phyloP scores from a whole-genome alignment of 2,888 invertebrate species.

The Ichneumon xanthorius region DNA sequence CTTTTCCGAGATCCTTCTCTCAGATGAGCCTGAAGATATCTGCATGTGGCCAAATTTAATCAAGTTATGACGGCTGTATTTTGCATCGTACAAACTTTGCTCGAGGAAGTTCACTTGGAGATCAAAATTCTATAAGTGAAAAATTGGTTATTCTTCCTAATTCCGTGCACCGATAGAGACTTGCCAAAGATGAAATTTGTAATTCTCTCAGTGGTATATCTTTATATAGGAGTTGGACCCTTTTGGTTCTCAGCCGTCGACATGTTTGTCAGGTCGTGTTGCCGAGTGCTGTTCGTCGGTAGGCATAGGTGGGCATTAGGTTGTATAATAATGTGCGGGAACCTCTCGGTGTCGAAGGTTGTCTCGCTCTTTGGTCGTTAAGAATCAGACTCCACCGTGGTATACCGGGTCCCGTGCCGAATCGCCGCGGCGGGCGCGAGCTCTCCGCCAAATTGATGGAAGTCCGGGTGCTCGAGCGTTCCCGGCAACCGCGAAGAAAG shows the following conservation, averaged over 20 bases:
- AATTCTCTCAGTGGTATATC: no score
- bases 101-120: no score
- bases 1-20: no score
- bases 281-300: not conserved
- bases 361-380: slow-evolving; percentile 45
- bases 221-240: not conserved
- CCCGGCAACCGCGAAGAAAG: slow-evolving; percentile 54
- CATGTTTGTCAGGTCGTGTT: not conserved
- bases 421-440: slow-evolving; percentile 64
- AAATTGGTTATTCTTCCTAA: no score
- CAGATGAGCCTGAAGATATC: no score
- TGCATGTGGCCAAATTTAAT: no score
- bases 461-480: slow-evolving; percentile 53
- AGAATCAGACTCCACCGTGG: slow-evolving; percentile 45
- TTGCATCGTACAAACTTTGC: no score
- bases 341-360: slow-evolving; percentile 14
- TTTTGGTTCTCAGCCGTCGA: not conserved
- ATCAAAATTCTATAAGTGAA: no score
- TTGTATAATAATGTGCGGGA: slow-evolving; percentile 25
- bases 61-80: no score
- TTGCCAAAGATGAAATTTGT: no score
- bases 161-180: no score
- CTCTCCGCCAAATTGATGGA: slow-evolving; percentile 69
- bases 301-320: slow-evolving; percentile 5
- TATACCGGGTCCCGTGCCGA: slow-evolving; percentile 65